These are phyloP conservation scores for Hololepta plana DNA, from an alignment of 2,888 invertebrate genomes.

Conservation along the genomic window DNA sequence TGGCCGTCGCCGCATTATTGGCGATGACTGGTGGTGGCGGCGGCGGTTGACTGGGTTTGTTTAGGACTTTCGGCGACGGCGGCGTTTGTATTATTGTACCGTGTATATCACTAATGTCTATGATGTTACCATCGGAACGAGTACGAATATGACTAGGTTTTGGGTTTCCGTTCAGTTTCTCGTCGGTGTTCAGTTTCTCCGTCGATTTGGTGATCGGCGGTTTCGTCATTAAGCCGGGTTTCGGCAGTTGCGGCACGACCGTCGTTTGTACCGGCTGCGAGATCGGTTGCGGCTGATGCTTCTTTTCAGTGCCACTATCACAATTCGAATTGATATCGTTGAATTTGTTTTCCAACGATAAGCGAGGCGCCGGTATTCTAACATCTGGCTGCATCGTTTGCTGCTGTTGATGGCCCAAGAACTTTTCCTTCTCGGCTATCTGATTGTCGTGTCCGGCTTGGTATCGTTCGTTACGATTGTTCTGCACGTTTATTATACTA, in stretches of 20 bases:
- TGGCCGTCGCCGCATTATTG: conserved; percentile 10
- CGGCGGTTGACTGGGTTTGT: conserved; percentile 26
- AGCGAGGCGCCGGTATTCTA: conserved; percentile 10
- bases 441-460: conserved; percentile 24
- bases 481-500: conserved; percentile 36
- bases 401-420: conserved; percentile 19
- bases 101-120: conserved; percentile 16
- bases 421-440: conserved; percentile 25
- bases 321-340: conserved; percentile 18
- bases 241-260: too few relatives aligned
- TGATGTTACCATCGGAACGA: conserved; percentile 27
- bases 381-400: conserved; percentile 6
- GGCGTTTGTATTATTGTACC: conserved; percentile 14
- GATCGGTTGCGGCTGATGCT: too few relatives aligned
- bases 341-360: conserved; percentile 16
- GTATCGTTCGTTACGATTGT: conserved; percentile 14
- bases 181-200: conserved; percentile 14
- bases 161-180: conserved; percentile 17
- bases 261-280: too few relatives aligned
- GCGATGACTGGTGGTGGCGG: conserved; percentile 23
- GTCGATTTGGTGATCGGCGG: conserved; percentile 16
- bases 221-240: conserved; percentile 21
- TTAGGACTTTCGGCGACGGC: conserved; percentile 21
- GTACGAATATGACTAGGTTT: conserved; percentile 24
- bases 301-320: conserved; percentile 11